Evolutionary conservation across 2,888 invertebrate genomes (phyloP).

Genomic region (Agrypnus murinus): DNA sequence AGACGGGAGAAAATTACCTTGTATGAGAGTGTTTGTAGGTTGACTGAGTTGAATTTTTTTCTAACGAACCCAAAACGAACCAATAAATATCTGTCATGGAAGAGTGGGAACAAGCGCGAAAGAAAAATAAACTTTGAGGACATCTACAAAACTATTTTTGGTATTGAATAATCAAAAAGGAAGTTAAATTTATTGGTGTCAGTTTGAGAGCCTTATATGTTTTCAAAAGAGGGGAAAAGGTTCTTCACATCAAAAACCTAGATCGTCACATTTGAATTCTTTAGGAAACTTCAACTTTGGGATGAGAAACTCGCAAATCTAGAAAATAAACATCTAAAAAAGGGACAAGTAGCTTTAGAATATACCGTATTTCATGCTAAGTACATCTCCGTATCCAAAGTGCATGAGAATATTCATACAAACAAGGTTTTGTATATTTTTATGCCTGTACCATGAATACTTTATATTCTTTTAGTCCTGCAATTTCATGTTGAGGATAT

Average conservation of each 20-base stretch:
- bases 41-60: conserved; percentile 18
- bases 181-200: conserved; percentile 8
- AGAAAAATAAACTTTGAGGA: conserved; percentile 17
- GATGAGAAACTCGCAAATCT: background rate
- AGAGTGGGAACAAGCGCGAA: conserved; percentile 8
- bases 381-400: conserved; percentile 14
- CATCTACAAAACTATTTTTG: conserved; percentile 15
- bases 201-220: background rate
- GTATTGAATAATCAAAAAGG: conserved; percentile 3
- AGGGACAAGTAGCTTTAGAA: conserved; percentile 32
- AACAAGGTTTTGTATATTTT: conserved; percentile 49
- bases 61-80: background rate
- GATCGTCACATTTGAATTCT: too few species aligned
- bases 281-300: too few species aligned
- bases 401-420: conserved; percentile 33
- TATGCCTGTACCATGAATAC: conserved; percentile 50
- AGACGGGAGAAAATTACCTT: conserved; percentile 43
- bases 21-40: background rate
- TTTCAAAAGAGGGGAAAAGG: conserved; percentile 3
- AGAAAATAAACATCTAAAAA: conserved; percentile 35
- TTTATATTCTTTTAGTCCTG: conserved; percentile 51
- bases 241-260: background rate
- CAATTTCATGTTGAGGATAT: conserved; percentile 35
- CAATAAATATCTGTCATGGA: conserved; percentile 15
- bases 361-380: conserved; percentile 27